These are phyloP conservation scores for Torymus texanus DNA, from an alignment of 2,888 invertebrate genomes.

Conservation along the genomic window DNA sequence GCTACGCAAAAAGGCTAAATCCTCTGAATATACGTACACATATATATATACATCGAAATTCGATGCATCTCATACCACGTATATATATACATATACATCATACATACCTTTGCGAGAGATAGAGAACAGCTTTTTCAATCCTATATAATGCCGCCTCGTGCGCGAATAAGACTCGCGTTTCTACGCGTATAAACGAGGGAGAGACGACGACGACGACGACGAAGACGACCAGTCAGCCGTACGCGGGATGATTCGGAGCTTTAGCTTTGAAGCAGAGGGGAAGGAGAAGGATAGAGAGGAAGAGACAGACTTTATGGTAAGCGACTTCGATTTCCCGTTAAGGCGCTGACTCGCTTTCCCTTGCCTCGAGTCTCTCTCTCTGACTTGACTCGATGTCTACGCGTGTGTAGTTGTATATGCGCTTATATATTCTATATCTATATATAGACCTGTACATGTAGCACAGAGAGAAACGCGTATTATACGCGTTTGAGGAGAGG, in stretches of 20 bases:
- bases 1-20: slow-evolving; percentile 15
- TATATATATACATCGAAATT: slow-evolving; percentile 42
- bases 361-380: background rate
- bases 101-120: slow-evolving; percentile 1
- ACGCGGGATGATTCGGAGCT: slow-evolving; percentile 66
- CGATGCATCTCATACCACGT: slow-evolving; percentile 39
- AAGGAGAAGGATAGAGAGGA: background rate
- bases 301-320: slow-evolving; percentile 70
- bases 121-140: slow-evolving; percentile 53
- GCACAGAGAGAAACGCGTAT: background rate
- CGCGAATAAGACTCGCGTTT: slow-evolving; percentile 43
- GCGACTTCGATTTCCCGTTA: slow-evolving; percentile 74
- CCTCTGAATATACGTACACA: slow-evolving; percentile 40
- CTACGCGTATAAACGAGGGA: slow-evolving; percentile 19
- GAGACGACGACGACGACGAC: slow-evolving; percentile 29
- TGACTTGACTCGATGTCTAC: slow-evolving; percentile 15
- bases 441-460: background rate
- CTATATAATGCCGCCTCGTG: slow-evolving; percentile 19
- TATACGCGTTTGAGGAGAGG: background rate
- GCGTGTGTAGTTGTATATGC: background rate
- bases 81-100: background rate
- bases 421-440: background rate
- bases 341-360: slow-evolving; percentile 63
- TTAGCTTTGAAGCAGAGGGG: slow-evolving; percentile 58
- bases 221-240: slow-evolving; percentile 56